Conservation (phyloP, 2,888 invertebrate species). For the Danaus chrysippus region DNA sequence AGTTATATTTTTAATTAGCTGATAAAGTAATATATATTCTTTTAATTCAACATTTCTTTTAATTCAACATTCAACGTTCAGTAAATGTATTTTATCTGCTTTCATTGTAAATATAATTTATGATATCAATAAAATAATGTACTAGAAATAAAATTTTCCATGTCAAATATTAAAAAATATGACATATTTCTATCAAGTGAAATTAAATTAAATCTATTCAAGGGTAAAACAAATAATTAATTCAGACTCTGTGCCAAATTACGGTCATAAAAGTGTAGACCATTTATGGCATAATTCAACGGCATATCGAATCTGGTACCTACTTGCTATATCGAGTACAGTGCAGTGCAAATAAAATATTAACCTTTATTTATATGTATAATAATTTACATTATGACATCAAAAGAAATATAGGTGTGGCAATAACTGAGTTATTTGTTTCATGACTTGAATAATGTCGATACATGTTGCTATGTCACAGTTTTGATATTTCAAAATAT, state of each 20-base stretch:
- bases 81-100: neutral
- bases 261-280: conserved; percentile 73
- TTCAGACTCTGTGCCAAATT: conserved; percentile 66
- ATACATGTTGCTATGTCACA: too few relatives aligned
- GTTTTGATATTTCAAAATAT: too few relatives aligned
- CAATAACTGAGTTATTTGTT: too few relatives aligned
- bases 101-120: too few relatives aligned
- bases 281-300: conserved; percentile 74
- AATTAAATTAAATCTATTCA: conserved; percentile 43
- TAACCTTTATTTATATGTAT: conserved; percentile 2
- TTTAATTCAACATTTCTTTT: neutral
- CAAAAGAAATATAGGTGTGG: too few relatives aligned
- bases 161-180: conserved; percentile 9
- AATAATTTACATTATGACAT: conserved; percentile 11
- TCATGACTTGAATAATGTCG: too few relatives aligned
- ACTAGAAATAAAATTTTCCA: neutral
- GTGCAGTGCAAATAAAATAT: conserved; percentile 46
- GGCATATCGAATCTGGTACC: conserved; percentile 72
- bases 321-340: conserved; percentile 59
- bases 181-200: conserved; percentile 10
- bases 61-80: neutral
- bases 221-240: conserved; percentile 74
- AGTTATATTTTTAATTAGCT: neutral
- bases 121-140: neutral
- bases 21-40: neutral